Evolutionary conservation across 2,113 vertebrate species (phyloP).

Genomic region (Anguilla japonica): DNA sequence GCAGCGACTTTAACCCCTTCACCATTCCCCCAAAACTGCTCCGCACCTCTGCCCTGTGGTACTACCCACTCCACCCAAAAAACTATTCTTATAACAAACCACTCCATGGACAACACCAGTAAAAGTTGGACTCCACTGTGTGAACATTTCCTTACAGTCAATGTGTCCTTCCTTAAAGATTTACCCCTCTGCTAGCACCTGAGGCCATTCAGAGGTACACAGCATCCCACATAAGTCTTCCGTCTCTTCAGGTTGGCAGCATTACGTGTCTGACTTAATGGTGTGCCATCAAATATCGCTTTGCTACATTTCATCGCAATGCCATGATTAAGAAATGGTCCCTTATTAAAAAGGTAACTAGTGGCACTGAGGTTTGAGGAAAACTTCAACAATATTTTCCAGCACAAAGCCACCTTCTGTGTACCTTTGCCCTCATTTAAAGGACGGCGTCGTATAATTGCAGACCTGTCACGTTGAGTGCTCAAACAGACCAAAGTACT

Average conservation of each 20-base stretch:
- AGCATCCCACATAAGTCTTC: neutral
- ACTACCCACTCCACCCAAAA: neutral
- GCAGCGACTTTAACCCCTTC: conserved; percentile 40
- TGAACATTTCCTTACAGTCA: too few relatives aligned
- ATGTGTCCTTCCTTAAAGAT: too few relatives aligned
- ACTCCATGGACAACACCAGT: too few relatives aligned
- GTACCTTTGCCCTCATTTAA: conserved; percentile 12
- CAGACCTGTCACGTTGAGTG: conserved; percentile 6
- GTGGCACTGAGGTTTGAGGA: neutral
- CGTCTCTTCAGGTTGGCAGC: neutral
- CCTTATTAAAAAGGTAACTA: neutral
- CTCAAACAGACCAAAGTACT: conserved; percentile 4
- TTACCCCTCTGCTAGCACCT: too few relatives aligned
- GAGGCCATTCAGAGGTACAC: neutral
- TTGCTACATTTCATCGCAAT: neutral
- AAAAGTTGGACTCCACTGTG: too few relatives aligned
- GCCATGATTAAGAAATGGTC: too few relatives aligned
- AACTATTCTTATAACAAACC: too few relatives aligned
- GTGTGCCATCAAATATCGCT: neutral
- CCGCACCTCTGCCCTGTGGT: neutral
- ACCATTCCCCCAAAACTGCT: neutral
- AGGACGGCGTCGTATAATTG: conserved; percentile 2
- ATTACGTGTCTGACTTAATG: neutral
- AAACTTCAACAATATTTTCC: neutral
- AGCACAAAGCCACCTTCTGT: conserved; percentile 6